Evolutionary conservation across 2,888 invertebrate species (phyloP).

Genomic region (Lamellibrachia satsuma): DNA sequence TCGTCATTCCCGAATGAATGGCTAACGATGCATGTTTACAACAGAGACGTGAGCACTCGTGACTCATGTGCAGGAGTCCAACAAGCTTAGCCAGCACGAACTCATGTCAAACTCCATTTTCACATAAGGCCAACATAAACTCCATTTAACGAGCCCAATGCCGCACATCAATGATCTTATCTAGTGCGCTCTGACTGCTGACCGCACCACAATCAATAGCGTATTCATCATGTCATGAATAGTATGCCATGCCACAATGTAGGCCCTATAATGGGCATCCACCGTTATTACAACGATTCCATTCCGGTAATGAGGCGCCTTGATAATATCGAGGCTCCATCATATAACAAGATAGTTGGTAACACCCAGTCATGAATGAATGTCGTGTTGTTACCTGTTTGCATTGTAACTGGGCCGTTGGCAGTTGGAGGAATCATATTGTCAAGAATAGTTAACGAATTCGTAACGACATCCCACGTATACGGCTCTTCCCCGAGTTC

Average conservation of each 20-base stretch:
- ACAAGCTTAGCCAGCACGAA: background rate
- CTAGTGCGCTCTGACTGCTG: background rate
- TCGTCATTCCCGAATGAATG: too few species aligned
- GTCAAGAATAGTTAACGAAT: conserved; percentile 29
- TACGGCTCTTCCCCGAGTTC: conserved; percentile 56
- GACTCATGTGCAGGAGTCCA: background rate
- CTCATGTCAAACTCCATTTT: background rate
- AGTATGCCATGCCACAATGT: background rate
- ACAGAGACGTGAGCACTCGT: background rate
- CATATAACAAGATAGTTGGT: background rate
- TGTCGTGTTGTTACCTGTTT: background rate
- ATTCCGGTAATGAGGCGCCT: background rate
- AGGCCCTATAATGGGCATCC: background rate
- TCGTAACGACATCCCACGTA: background rate
- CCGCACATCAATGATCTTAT: background rate
- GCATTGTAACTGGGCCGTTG: conserved; percentile 45
- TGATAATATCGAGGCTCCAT: background rate
- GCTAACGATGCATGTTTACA: too few species aligned
- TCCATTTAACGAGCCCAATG: background rate
- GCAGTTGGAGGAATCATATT: conserved; percentile 46
- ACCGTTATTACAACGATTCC: background rate
- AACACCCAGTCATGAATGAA: background rate
- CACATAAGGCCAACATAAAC: background rate
- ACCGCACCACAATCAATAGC: background rate
- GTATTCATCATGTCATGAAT: background rate